Evolutionary conservation across 2,888 invertebrate species (phyloP), one percentile per base, ranked within the genome.

Genomic region (Agonopterix alstromeriana): DNA sequence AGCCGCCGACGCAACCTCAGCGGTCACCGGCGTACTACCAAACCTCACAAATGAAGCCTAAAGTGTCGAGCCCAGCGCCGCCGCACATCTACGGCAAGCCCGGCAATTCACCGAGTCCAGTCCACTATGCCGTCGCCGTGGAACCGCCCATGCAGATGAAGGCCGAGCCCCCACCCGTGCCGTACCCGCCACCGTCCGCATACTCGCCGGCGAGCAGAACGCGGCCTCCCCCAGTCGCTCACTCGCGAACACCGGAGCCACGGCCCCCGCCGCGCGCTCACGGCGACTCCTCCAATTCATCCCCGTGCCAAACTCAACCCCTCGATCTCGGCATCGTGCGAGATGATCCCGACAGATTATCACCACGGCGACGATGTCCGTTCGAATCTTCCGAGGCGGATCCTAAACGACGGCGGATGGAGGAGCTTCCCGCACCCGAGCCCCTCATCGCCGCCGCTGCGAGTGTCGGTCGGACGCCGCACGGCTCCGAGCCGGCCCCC

Each of bases 1-100:
- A 81, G 47, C 73, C 78, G 47, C 81, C 90, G 53, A 40, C 74
- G 55, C 85, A 77, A 54, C 80, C 68, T 40, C 71, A 77, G 57
- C 76, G 80, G 2, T 80, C 86, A 50, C 85, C 88, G 40, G 90
- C 70, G 3, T 83, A 91, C 60, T 88, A 90, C 57, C 89, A 82
- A 50, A 76, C 82, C 50, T 84, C 88, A 43, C 90, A 87, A 47
- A 82, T 84, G 42, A 92, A 92, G 63, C 91, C 92, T 11, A 93
- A 93, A 81, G 94, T 94, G 43, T 94, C 94, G 63, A 94, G 94
- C 69, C 94, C 94, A 1, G 94, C 94, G 49, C 94, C 94, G 43
- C 93, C 92, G 47, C 93, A 93, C 67, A 92, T 94, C 53, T 94
- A 94, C 71, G 93, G 93, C 45, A 94, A 94, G 64, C 86, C 68